A percentile compares a stretch with the other conserved stretches of the same genome.
Evolutionary conservation across 2,888 invertebrate genomes (phyloP).

Genomic region (Melangyna quadrimaculata): DNA sequence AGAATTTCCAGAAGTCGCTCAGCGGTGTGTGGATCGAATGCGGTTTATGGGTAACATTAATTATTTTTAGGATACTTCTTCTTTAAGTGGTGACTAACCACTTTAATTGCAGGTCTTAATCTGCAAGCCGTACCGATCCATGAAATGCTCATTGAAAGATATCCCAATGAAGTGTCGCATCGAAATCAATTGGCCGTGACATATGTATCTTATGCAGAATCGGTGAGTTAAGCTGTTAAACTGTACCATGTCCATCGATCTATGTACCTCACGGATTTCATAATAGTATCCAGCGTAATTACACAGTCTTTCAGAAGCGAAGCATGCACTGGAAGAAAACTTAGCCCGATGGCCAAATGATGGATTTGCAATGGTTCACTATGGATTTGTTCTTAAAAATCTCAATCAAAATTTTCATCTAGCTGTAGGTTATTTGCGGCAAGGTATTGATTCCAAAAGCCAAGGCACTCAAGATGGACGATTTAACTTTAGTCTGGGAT

Average conservation of each 20-base stretch:
- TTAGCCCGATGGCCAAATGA: constrained; percentile 88
- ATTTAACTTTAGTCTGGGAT: constrained; percentile 93
- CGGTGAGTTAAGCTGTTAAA: constrained; percentile 82
- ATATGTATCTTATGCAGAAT: constrained; percentile 88
- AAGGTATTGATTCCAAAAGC: constrained; percentile 86
- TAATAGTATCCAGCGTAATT: constrained; percentile 54
- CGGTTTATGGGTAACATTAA: constrained; percentile 87
- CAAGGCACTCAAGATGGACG: constrained; percentile 89
- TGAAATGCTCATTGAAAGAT: constrained; percentile 86
- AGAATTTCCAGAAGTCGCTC: constrained; percentile 83
- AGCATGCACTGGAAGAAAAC: constrained; percentile 85
- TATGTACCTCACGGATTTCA: constrained; percentile 10
- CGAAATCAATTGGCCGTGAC: constrained; percentile 89
- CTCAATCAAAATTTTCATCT: constrained; percentile 84
- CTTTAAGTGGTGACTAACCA: not conserved
- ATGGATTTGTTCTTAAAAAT: constrained; percentile 88
- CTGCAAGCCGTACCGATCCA: constrained; percentile 86
- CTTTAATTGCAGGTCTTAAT: constrained; percentile 83
- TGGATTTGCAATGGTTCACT: constrained; percentile 89
- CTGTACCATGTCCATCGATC: constrained; percentile 17
- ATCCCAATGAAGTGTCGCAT: constrained; percentile 84
- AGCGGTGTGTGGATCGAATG: constrained; percentile 87
- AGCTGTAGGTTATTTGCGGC: constrained; percentile 85
- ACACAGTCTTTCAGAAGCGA: constrained; percentile 83
- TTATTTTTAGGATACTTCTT: not conserved